These are phyloP conservation scores for Benthosema pterotum DNA, from an alignment of 2,797 vertebrate genomes.

Conservation along the genomic window DNA sequence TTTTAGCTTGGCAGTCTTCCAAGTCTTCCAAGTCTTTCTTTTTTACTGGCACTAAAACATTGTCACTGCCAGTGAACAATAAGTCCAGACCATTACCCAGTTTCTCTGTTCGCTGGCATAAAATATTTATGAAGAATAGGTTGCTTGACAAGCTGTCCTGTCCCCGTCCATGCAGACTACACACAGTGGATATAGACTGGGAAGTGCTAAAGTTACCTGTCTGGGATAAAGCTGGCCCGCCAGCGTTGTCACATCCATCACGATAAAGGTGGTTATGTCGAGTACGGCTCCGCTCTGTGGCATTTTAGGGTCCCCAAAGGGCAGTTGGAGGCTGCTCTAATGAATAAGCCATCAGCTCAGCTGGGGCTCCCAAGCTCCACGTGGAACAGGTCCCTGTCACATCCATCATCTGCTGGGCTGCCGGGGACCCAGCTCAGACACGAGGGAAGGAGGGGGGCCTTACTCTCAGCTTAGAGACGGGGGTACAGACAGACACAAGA, in stretches of 20 bases:
- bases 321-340: constrained; percentile 61
- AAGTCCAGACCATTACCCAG: neutral
- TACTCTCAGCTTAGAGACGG: neutral
- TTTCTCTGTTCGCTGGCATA: neutral
- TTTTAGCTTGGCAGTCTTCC: too few species aligned
- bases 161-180: neutral
- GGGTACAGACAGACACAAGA: constrained; percentile 44
- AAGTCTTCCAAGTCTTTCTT: too few species aligned
- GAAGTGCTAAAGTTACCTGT: constrained; percentile 52
- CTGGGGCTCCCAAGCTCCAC: constrained; percentile 41
- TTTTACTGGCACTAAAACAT: too few species aligned
- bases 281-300: constrained; percentile 44
- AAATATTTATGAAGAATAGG: neutral
- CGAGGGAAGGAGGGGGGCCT: neutral
- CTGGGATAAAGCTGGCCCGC: constrained; percentile 16
- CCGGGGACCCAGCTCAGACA: neutral
- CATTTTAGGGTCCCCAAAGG: constrained; percentile 73
- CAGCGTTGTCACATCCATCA: constrained; percentile 62
- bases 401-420: constrained; percentile 62
- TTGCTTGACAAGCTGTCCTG: too few species aligned
- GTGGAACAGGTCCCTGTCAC: constrained; percentile 55
- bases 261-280: constrained; percentile 56
- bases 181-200: neutral
- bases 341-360: constrained; percentile 72
- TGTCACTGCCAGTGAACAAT: neutral